These are phyloP conservation scores for Neolamprologus kungweensis DNA, from an alignment of 2,113 vertebrate species.

Conservation along the genomic window DNA sequence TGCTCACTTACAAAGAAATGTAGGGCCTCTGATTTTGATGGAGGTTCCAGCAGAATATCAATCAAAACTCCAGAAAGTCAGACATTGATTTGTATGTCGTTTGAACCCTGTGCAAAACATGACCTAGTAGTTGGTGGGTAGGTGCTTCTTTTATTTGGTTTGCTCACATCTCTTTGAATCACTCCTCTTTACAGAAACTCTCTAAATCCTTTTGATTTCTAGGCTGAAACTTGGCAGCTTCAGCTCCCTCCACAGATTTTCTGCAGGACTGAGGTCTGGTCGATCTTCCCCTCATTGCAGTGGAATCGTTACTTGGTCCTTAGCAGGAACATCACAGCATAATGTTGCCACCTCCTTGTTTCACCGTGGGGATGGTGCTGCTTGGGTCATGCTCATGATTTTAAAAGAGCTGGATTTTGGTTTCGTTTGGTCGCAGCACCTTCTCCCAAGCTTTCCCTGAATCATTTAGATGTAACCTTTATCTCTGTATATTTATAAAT, in stretches of 20 bases:
- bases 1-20: not conserved
- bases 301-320: not conserved
- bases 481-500: not conserved
- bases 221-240: not conserved
- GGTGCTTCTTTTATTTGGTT: not conserved
- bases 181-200: not conserved
- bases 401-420: not conserved
- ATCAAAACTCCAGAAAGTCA: not conserved
- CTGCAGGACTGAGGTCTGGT: not conserved
- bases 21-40: not conserved
- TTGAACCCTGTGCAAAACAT: not conserved
- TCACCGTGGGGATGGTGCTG: not conserved
- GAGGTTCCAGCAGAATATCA: not conserved
- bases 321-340: not conserved
- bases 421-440: not conserved
- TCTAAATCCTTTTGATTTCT: not conserved
- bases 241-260: not conserved
- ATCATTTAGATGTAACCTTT: not conserved
- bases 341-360: not conserved
- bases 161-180: not conserved
- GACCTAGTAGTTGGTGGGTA: rapidly evolving
- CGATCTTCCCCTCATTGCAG: not conserved
- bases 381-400: not conserved
- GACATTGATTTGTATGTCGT: not conserved
- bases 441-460: not conserved